Evolutionary conservation across 1,140 invertebrate species (phyloP).

Genomic region (Oedothorax gibbosus): DNA sequence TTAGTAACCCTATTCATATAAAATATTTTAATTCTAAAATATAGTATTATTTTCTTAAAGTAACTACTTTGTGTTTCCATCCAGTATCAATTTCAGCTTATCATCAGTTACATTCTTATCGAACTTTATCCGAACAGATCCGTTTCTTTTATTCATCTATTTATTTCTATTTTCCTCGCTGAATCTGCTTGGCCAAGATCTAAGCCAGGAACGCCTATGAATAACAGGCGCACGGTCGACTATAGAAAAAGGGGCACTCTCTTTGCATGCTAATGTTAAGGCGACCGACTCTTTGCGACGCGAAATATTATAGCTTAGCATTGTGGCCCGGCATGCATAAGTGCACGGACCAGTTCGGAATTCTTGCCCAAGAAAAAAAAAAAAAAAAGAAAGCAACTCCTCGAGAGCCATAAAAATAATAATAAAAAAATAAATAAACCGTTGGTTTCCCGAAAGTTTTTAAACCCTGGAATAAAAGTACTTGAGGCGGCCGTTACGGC

Average conservation of each 20-base stretch:
- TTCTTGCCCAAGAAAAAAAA: constrained; percentile 28
- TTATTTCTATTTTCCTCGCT: constrained; percentile 32
- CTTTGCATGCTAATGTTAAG: constrained; percentile 55
- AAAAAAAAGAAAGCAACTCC: not conserved
- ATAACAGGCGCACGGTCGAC: constrained; percentile 38
- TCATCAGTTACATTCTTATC: too few relatives aligned
- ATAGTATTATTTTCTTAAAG: too few relatives aligned
- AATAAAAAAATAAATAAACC: not conserved
- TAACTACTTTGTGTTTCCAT: too few relatives aligned
- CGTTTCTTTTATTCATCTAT: constrained; percentile 55
- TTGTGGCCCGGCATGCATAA: constrained; percentile 55
- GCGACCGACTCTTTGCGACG: constrained; percentile 37
- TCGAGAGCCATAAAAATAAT: too few relatives aligned
- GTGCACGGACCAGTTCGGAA: constrained; percentile 40
- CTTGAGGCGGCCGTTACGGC: not conserved
- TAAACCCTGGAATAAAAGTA: constrained; percentile 50
- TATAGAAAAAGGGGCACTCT: constrained; percentile 33
- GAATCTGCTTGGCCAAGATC: constrained; percentile 13
- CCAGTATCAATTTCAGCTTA: too few relatives aligned
- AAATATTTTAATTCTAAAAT: too few relatives aligned
- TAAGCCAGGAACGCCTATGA: constrained; percentile 49
- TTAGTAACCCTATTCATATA: too few relatives aligned
- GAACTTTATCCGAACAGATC: not conserved
- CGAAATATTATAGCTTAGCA: constrained; percentile 60
- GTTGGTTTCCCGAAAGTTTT: constrained; percentile 39